A percentile compares a stretch with the other conserved stretches of the same genome.
phyloP scores from a whole-genome alignment of 1,140 invertebrate genomes.

The Drosophila tsacasi region DNA sequence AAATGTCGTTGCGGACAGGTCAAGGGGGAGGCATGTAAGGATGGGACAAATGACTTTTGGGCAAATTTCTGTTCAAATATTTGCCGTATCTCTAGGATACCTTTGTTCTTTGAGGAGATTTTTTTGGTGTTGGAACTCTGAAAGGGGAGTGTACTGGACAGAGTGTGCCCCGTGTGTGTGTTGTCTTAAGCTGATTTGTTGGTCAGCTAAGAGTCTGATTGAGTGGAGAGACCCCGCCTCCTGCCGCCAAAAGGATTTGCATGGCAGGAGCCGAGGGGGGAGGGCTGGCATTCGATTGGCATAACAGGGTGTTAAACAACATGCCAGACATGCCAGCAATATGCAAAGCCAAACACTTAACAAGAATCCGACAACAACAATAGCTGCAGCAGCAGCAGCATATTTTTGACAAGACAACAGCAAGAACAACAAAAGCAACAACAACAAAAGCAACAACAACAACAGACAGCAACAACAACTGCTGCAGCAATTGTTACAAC shows the following conservation, averaged over 20 bases:
- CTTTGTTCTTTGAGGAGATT: constrained; percentile 12
- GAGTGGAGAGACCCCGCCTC: constrained; percentile 36
- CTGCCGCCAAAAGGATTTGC: constrained; percentile 51
- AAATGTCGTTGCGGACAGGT: constrained; percentile 69
- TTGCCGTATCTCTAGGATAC: constrained; percentile 32
- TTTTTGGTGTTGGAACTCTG: neutral
- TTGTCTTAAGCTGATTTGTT: constrained; percentile 83
- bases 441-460: neutral
- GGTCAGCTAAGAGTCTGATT: constrained; percentile 70
- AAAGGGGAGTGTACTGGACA: neutral
- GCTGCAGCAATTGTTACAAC: constrained; percentile 30
- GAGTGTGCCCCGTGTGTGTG: constrained; percentile 24
- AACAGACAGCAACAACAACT: neutral
- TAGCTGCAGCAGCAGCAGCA: constrained; percentile 42
- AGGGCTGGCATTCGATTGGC: constrained; percentile 22
- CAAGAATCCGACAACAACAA: constrained; percentile 45
- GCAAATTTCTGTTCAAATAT: constrained; percentile 70
- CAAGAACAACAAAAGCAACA: constrained; percentile 25
- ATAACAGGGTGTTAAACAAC: constrained; percentile 72
- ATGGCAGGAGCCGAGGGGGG: neutral
- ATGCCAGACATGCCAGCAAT: constrained; percentile 69
- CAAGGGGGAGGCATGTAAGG: neutral
- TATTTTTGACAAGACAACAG: constrained; percentile 67
- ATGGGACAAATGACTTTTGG: constrained; percentile 74
- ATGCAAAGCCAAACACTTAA: constrained; percentile 78